A percentile compares a stretch with the other conserved stretches of the same genome.
phyloP scores from a whole-genome alignment of 2,888 invertebrate species.

The Chloromyia formosa region DNA sequence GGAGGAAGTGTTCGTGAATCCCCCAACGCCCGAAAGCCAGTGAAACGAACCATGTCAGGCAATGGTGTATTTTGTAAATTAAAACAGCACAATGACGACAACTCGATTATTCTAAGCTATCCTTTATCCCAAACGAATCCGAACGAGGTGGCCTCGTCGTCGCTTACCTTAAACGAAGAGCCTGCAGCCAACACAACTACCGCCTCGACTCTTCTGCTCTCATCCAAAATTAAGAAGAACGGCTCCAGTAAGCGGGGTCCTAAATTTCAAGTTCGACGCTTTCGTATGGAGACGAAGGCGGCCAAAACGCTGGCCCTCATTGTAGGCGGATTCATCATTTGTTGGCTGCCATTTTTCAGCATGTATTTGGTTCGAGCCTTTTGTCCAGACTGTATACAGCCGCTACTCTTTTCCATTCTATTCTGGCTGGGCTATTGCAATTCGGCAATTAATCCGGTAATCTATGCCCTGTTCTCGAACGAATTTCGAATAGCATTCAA shows the following conservation, averaged over 20 bases:
- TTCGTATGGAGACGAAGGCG: slow-evolving; percentile 95
- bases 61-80: slow-evolving; percentile 31
- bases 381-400: slow-evolving; percentile 84
- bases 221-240: slow-evolving; percentile 27
- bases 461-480: slow-evolving; percentile 93
- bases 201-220: slow-evolving; percentile 56
- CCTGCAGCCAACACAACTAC: slow-evolving; percentile 64
- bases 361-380: slow-evolving; percentile 92
- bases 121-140: slow-evolving; percentile 3
- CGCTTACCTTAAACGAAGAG: slow-evolving; percentile 6
- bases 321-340: slow-evolving; percentile 95
- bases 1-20: slow-evolving; percentile 1
- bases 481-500: slow-evolving; percentile 96
- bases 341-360: slow-evolving; percentile 97
- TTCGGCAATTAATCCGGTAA: slow-evolving; percentile 93
- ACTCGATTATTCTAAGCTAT: slow-evolving; percentile 21
- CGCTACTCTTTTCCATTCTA: slow-evolving; percentile 86
- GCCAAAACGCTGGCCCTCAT: slow-evolving; percentile 97
- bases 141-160: slow-evolving; percentile 26
- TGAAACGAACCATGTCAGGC: slow-evolving; percentile 9
- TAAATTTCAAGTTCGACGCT: slow-evolving; percentile 89
- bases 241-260: slow-evolving; percentile 86
- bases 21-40: background rate
- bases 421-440: slow-evolving; percentile 99
- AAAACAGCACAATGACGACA: slow-evolving; percentile 31